Evolutionary conservation across 1,140 invertebrate genomes (phyloP).

Genomic region (Drosophila carrolli): DNA sequence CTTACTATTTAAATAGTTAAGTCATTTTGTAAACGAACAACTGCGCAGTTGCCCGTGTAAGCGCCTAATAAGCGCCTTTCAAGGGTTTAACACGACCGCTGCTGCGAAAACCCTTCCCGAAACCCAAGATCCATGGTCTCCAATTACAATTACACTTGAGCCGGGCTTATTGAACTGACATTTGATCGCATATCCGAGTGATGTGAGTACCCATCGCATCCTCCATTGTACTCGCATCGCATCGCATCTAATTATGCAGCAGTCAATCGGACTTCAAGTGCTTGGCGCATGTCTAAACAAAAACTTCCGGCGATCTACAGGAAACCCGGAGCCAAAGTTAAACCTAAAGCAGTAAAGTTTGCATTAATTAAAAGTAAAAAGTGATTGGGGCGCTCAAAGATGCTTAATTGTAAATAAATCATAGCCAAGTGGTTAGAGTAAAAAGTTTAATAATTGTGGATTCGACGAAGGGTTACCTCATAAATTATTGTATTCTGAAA

Average conservation of each 20-base stretch:
- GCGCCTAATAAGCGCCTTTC: slow-evolving; percentile 31
- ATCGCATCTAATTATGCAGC: slow-evolving; percentile 76
- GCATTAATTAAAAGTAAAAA: slow-evolving; percentile 71
- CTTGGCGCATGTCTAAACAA: slow-evolving; percentile 59
- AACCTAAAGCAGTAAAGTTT: slow-evolving; percentile 43
- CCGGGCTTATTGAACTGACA: slow-evolving; percentile 52
- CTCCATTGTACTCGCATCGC: slow-evolving; percentile 23
- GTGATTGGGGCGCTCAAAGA: slow-evolving; percentile 63
- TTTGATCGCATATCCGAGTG: slow-evolving; percentile 46
- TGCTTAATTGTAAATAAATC: slow-evolving; percentile 71
- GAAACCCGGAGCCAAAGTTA: slow-evolving; percentile 56
- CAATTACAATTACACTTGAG: slow-evolving; percentile 39
- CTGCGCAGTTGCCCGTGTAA: slow-evolving; percentile 69
- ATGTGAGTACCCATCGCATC: slow-evolving; percentile 47
- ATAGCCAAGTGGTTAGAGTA: slow-evolving; percentile 25
- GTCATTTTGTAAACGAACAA: slow-evolving; percentile 62
- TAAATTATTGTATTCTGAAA: background rate
- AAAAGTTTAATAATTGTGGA: background rate
- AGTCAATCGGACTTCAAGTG: slow-evolving; percentile 52
- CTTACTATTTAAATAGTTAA: slow-evolving; percentile 69
- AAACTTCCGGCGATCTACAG: slow-evolving; percentile 73
- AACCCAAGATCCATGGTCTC: slow-evolving; percentile 13
- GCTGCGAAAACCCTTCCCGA: slow-evolving; percentile 12
- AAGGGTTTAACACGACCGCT: slow-evolving; percentile 27
- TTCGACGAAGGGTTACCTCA: slow-evolving; percentile 6